phyloP scores from a whole-genome alignment of 2,113 vertebrate species.

The Cryptomyrus ogoouensis region DNA sequence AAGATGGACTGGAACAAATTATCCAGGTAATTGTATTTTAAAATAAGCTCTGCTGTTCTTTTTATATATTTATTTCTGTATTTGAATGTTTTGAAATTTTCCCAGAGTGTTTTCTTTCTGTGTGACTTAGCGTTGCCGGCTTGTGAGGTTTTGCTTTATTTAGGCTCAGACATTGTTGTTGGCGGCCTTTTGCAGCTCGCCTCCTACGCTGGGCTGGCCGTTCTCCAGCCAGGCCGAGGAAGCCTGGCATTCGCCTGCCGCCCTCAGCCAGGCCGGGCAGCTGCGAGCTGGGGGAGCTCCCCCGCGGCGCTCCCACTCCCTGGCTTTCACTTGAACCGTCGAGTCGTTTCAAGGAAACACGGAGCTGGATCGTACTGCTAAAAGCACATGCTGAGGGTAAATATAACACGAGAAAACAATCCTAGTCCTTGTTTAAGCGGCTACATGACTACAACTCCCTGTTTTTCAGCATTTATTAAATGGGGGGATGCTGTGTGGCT shows the following conservation, averaged over 20 bases:
- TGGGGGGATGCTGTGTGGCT: background rate
- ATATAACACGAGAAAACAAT: background rate
- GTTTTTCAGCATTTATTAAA: background rate
- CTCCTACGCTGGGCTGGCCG: conserved; percentile 44
- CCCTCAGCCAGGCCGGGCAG: conserved; percentile 60
- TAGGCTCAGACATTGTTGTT: conserved; percentile 53
- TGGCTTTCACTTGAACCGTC: background rate
- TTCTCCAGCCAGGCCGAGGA: conserved; percentile 52
- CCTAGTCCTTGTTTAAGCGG: background rate
- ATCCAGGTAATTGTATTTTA: conserved; percentile 32
- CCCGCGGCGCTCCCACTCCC: conserved; percentile 49
- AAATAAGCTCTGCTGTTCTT: conserved; percentile 22
- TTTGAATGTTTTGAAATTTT: conserved; percentile 26
- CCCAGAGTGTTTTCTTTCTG: conserved; percentile 33
- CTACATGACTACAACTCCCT: background rate
- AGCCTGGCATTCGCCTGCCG: conserved; percentile 61
- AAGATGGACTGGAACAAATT: background rate
- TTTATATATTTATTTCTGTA: background rate
- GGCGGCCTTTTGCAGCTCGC: conserved; percentile 37
- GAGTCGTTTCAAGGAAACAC: background rate
- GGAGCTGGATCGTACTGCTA: background rate
- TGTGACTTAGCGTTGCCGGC: conserved; percentile 50
- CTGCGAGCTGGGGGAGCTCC: conserved; percentile 64
- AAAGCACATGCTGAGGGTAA: background rate
- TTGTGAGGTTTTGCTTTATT: conserved; percentile 42